These are phyloP conservation scores for Leucophenga varia DNA, from an alignment of 1,140 invertebrate genomes.

Conservation along the genomic window DNA sequence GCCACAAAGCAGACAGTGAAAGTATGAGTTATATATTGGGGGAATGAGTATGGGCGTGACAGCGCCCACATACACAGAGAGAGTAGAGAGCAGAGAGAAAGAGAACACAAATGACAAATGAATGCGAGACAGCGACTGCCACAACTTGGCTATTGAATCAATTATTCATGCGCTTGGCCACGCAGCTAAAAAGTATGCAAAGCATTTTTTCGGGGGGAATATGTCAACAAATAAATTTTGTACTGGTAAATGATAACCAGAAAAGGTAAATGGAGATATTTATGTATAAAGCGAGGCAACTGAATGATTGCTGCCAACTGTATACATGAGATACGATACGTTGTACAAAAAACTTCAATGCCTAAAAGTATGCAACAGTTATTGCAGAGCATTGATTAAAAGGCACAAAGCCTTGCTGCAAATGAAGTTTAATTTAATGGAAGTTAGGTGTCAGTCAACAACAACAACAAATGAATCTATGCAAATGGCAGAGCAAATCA, in stretches of 20 bases:
- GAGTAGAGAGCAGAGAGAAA: conserved; percentile 3
- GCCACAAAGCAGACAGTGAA: conserved; percentile 20
- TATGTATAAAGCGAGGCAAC: no score
- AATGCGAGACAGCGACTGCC: conserved; percentile 5
- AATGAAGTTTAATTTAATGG: conserved; percentile 36
- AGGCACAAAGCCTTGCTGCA: conserved; percentile 22
- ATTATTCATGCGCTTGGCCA: conserved; percentile 48
- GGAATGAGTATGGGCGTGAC: neutral
- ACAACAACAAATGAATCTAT: neutral
- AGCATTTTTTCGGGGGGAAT: conserved; percentile 26
- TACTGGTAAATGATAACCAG: no score
- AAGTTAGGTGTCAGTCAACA: conserved; percentile 6
- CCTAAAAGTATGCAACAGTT: conserved; percentile 41
- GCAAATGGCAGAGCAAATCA: neutral
- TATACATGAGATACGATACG: no score
- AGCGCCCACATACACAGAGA: conserved; percentile 20
- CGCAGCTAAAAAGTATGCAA: conserved; percentile 45
- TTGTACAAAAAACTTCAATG: neutral
- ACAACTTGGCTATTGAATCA: conserved; percentile 42
- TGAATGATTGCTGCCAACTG: no score
- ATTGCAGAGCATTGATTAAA: conserved; percentile 33
- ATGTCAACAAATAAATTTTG: no score
- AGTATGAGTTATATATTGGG: conserved; percentile 1
- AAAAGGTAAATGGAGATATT: no score
- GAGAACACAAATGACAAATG: neutral